Base-by-base conservation (phyloP, 2,888 invertebrate genomes). In the Drosophila ustulata region DNA sequence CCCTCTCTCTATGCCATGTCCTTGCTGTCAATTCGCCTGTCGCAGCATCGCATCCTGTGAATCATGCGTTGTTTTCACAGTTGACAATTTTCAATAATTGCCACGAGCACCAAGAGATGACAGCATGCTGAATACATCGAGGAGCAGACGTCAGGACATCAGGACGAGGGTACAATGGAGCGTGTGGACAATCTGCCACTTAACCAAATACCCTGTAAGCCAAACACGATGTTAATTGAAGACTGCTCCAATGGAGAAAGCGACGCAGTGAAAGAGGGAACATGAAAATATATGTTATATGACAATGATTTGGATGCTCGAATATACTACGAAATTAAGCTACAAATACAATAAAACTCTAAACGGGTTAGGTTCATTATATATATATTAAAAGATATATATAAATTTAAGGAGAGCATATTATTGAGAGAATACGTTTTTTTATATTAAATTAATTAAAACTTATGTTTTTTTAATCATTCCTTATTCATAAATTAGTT, bases 61-160 rank as follows among this genome's bases (percentile, higher is more conserved):
- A 70, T 58, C 69, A 53, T 69, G 72, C 50, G 56, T 62, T 79
- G 63, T 81, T 83, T 79, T 77, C 67, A 65, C 78, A 86, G 83
- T 77, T 84, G 83, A 78, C 80, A 82, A 67, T 73, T 81, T 79
- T 66, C 67, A 79, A 79, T 77, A 77, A 77, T 75, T 77, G 73
- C 68, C 76, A 67, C 53, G 45, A 57, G 63, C 51, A 52, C 1
- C 43, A 26, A 26, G 32, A 39, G 39, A 13, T 45, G 45, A 45
- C 45, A 45, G 45, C 45, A 25, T 37, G 34, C 34, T 11, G 9
- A 39, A 7, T 18, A 18, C 30, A 28, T 4, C 28, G 26, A n/a
- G 43, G 3, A 23, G 43, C 8, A 3, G 18, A 64, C 3, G 34
- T 28, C 1, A n/a, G 41, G 30, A 28, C 13, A 9, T n/a, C 4